Percentiles rank a stretch among this genome's conserved stretches.
Evolutionary conservation across 1,140 invertebrate genomes (phyloP).

Genomic region (Drosophila busckii): DNA sequence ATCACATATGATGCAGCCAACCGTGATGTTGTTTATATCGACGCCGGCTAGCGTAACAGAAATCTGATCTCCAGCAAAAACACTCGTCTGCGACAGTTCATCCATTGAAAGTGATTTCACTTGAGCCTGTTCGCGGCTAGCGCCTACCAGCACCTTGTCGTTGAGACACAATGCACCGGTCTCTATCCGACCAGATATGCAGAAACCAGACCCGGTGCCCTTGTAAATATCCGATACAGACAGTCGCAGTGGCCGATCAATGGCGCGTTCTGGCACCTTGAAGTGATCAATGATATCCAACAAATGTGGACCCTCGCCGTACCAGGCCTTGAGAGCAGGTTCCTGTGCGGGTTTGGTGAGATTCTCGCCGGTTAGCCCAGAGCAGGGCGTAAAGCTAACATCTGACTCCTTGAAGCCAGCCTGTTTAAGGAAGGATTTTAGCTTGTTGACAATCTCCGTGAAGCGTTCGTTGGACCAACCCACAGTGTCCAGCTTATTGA

Average conservation of each 20-base stretch:
- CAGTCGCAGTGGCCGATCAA: slow-evolving; percentile 94
- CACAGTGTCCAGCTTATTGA: slow-evolving; percentile 92
- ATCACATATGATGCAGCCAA: slow-evolving; percentile 93
- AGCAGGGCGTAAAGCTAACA: slow-evolving; percentile 96
- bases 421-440: slow-evolving; percentile 94
- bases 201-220: slow-evolving; percentile 91
- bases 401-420: slow-evolving; percentile 95
- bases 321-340: slow-evolving; percentile 88
- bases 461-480: slow-evolving; percentile 90
- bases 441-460: slow-evolving; percentile 90
- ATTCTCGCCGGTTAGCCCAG: slow-evolving; percentile 96
- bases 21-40: slow-evolving; percentile 90
- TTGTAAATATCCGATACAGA: slow-evolving; percentile 97
- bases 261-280: slow-evolving; percentile 89
- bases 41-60: slow-evolving; percentile 89
- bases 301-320: slow-evolving; percentile 89
- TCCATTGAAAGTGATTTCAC: slow-evolving; percentile 89
- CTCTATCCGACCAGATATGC: slow-evolving; percentile 93
- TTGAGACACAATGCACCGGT: slow-evolving; percentile 91
- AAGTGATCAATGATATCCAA: slow-evolving; percentile 92
- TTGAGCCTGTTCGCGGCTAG: slow-evolving; percentile 87
- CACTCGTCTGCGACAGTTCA: slow-evolving; percentile 85
- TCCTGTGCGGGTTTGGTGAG: slow-evolving; percentile 86
- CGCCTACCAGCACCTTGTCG: slow-evolving; percentile 94
- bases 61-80: slow-evolving; percentile 97